These are phyloP conservation scores for Agelas oroides DNA, from an alignment of 37 sponge, comb jelly and placozoan species.

Conservation along the genomic window DNA sequence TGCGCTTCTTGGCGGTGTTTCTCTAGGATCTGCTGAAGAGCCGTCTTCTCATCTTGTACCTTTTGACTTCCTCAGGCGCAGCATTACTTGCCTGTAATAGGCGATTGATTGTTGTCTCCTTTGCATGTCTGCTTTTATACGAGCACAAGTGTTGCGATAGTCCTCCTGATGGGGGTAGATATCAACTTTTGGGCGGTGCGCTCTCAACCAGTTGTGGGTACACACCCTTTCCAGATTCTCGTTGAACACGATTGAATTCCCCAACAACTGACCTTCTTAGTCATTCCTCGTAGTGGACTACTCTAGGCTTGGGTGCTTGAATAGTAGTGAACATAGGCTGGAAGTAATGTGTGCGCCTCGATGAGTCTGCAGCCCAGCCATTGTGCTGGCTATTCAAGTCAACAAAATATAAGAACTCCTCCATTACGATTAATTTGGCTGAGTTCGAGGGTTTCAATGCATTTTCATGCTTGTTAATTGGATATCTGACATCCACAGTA, in stretches of 20 bases:
- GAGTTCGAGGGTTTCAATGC: slow-evolving; percentile 25
- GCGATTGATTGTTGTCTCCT: slow-evolving; percentile 37
- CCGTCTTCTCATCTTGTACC: neutral
- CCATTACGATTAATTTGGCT: slow-evolving; percentile 20
- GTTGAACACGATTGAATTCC: slow-evolving; percentile 33
- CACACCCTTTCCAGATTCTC: neutral
- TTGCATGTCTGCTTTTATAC: slow-evolving; percentile 7
- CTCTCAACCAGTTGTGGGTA: slow-evolving; percentile 37
- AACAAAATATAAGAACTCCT: slow-evolving; percentile 31
- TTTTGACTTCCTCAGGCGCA: neutral
- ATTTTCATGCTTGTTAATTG: slow-evolving; percentile 7
- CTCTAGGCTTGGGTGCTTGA: slow-evolving; percentile 32
- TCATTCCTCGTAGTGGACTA: slow-evolving; percentile 35
- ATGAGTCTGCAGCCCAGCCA: slow-evolving; percentile 34
- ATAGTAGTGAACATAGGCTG: slow-evolving; percentile 38
- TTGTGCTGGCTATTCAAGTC: slow-evolving; percentile 48
- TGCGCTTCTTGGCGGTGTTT: slow-evolving; percentile 29
- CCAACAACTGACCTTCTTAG: slow-evolving; percentile 34
- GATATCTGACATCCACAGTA: slow-evolving; percentile 18
- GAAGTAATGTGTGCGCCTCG: slow-evolving; percentile 30
- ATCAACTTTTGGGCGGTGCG: slow-evolving; percentile 7
- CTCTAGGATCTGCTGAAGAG: slow-evolving; percentile 9
- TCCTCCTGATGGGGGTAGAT: slow-evolving; percentile 53
- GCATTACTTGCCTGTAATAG: slow-evolving; percentile 20
- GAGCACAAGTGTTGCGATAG: slow-evolving; percentile 42